phyloP scores from a whole-genome alignment of 2,113 vertebrate genomes.

The Pelvicachromis taeniatus region DNA sequence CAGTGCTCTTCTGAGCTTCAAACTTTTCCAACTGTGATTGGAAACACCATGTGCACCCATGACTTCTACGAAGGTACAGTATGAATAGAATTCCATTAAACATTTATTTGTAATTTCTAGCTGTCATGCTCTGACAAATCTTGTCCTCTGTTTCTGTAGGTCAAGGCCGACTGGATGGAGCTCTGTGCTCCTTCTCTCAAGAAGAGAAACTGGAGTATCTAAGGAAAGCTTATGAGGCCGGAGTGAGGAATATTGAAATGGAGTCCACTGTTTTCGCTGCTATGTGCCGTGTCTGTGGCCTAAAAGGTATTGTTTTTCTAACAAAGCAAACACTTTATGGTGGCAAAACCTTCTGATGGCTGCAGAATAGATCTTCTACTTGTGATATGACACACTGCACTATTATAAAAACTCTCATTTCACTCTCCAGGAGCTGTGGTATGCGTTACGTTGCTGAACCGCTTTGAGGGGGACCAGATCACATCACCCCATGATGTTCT shows the following conservation, averaged over 20 bases:
- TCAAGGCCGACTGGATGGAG: slow-evolving; percentile 82
- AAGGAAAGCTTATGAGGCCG: slow-evolving; percentile 73
- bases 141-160: slow-evolving; percentile 53
- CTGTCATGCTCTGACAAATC: background rate
- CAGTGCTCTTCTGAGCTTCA: slow-evolving; percentile 75
- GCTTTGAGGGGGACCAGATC: slow-evolving; percentile 86
- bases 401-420: background rate
- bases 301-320: slow-evolving; percentile 73
- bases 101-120: background rate
- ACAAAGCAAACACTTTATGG: background rate
- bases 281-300: slow-evolving; percentile 82
- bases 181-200: slow-evolving; percentile 83
- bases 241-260: slow-evolving; percentile 87
- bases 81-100: background rate
- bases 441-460: slow-evolving; percentile 81
- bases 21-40: slow-evolving; percentile 69
- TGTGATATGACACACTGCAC: background rate
- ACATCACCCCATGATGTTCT: slow-evolving; percentile 75
- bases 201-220: slow-evolving; percentile 84
- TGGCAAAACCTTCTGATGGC: background rate
- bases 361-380: background rate
- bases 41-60: slow-evolving; percentile 84
- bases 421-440: slow-evolving; percentile 80
- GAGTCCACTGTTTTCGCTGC: slow-evolving; percentile 84
- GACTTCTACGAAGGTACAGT: slow-evolving; percentile 86